Conservation (phyloP, 2,113 vertebrate genomes). For the Himantopus leucocephalus region DNA sequence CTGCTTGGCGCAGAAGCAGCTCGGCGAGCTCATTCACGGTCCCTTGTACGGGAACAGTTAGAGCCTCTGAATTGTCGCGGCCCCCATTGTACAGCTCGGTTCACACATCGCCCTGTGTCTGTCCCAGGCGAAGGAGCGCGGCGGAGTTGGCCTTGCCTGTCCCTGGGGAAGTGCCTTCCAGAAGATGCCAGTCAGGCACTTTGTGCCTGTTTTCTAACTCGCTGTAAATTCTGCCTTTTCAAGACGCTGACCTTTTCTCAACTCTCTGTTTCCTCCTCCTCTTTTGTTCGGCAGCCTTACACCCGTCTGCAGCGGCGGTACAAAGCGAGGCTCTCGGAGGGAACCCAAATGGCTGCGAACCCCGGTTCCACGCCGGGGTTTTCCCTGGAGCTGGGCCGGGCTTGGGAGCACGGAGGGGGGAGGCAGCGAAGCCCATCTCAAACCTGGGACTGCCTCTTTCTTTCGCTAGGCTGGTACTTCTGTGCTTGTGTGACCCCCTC, state of each 20-base stretch:
- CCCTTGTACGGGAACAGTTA: background rate
- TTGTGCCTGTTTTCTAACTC: constrained; percentile 9
- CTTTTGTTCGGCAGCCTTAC: background rate
- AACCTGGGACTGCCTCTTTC: background rate
- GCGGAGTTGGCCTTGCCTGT: background rate
- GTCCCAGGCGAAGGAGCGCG: background rate
- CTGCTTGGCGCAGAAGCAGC: constrained; percentile 55
- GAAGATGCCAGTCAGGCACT: constrained; percentile 17
- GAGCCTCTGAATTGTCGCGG: background rate
- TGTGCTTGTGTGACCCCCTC: background rate
- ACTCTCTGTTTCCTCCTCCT: constrained; percentile 7
- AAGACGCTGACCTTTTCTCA: constrained; percentile 1
- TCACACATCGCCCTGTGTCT: background rate
- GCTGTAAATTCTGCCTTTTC: constrained; percentile 28
- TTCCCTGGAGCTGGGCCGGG: background rate
- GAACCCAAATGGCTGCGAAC: background rate
- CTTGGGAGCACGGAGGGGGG: background rate
- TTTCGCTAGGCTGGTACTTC: background rate
- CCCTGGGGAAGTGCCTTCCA: background rate
- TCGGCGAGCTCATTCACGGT: constrained; percentile 25
- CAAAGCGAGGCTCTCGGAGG: background rate
- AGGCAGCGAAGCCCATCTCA: background rate
- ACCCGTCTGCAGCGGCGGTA: background rate
- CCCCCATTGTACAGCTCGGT: background rate
- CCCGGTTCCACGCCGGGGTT: background rate